Evolutionary conservation across 2,797 vertebrate species (phyloP), one percentile per base, ranked within the genome.

Genomic region (Notamacropus eugenii): DNA sequence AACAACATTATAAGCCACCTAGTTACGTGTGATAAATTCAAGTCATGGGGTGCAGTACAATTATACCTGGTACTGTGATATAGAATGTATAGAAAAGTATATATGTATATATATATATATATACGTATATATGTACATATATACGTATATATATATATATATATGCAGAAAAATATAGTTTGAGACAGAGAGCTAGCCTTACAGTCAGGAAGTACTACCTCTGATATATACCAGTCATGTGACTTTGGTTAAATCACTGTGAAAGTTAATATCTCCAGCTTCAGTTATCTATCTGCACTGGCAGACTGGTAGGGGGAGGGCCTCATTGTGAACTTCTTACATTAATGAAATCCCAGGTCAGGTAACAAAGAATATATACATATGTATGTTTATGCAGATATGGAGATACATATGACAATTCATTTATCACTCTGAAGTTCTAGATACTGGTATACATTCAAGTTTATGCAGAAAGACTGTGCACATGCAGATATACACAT

Each of bases 401-500:
- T 67, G 9, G 10, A 34, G 3, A 67, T 24, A 40, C 24, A 82
- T 46, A 82, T 40, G 19, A 82, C 67, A 74, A 22, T 82, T 82
- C 59, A 67, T 34, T 54, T 95, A 87, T 94, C 24, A 96, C 11
- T 95, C 54, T 97, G 90, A 96, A 97, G 96, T 59, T 95, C 93
- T 56, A 28, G 58, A 31, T 96, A 67, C 5, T 93, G 82, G 93
- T 96, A 97, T 97, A 97, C 52, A 94, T 46, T 94, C 94, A 94
- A 54, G 96, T 95, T 96, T 96, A 59, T 97, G n/a, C 93, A 87
- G 74, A 87, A 46, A 87, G 74, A 27, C 40, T 87, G 3, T 96
- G 96, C 93, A 96, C 96, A 97, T 96, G 95, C 56, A 92, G 91
- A 94, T 67, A 93, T 93, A 94, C 67, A 97, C 90, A 95, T 92